Percentiles rank a stretch among this genome's conserved stretches.
phyloP scores from a whole-genome alignment of 2,797 vertebrate genomes.

The Okamejei kenojei region DNA sequence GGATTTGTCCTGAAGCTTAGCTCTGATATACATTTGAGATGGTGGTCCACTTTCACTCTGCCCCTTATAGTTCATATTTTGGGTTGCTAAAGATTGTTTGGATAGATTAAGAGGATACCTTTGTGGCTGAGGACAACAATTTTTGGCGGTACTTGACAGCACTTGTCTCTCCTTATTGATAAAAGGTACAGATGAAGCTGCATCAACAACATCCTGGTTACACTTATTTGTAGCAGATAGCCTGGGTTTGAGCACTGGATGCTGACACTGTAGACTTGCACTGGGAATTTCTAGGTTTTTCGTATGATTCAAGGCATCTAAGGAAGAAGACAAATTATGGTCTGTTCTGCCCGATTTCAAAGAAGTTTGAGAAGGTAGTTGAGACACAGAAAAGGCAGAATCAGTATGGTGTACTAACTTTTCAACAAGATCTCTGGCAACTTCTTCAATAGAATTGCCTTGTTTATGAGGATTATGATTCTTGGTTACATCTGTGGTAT shows the following conservation, averaged over 20 bases:
- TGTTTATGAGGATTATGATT: constrained; percentile 39
- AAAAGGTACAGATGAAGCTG: constrained; percentile 44
- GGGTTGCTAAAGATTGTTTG: constrained; percentile 45
- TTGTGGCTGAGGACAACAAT: constrained; percentile 51
- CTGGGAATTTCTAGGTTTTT: constrained; percentile 45
- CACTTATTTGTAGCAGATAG: constrained; percentile 54
- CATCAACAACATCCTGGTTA: constrained; percentile 47
- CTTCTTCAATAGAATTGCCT: background rate
- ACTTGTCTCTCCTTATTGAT: constrained; percentile 47
- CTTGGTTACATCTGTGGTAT: constrained; percentile 26
- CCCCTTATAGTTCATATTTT: constrained; percentile 48
- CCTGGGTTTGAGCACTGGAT: constrained; percentile 47
- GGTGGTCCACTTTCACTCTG: constrained; percentile 52
- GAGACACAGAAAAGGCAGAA: background rate
- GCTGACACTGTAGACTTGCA: constrained; percentile 42
- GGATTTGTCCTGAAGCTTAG: constrained; percentile 55
- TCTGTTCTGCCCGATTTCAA: background rate
- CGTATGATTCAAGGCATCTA: background rate
- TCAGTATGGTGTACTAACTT: background rate
- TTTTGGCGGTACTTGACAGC: constrained; percentile 43
- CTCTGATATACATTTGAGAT: constrained; percentile 49
- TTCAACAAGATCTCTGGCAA: background rate
- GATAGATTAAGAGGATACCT: constrained; percentile 46
- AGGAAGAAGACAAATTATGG: background rate
- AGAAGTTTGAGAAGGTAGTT: no score